Percentiles rank a stretch among this genome's conserved stretches.
Evolutionary conservation across 2,113 vertebrate genomes (phyloP).

Genomic region (Epinephelus fuscoguttatus): DNA sequence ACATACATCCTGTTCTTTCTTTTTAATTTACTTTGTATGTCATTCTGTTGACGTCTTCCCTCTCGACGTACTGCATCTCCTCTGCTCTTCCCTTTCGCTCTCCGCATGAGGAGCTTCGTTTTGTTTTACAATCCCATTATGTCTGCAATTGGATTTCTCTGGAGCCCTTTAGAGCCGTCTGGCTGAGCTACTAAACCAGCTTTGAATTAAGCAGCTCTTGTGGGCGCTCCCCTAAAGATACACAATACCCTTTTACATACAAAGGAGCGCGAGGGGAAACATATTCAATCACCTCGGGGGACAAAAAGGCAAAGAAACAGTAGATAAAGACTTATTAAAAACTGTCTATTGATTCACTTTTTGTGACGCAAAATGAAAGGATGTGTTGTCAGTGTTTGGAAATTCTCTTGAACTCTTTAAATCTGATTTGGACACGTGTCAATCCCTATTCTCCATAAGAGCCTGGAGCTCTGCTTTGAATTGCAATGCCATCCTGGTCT

Average conservation of each 20-base stretch:
- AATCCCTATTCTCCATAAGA: conserved; percentile 39
- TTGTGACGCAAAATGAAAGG: neutral
- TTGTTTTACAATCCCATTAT: conserved; percentile 83
- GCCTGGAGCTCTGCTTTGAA: conserved; percentile 44
- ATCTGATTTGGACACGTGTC: conserved; percentile 48
- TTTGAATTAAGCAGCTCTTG: conserved; percentile 83
- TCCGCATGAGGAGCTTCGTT: conserved; percentile 59
- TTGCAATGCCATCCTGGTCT: conserved; percentile 21
- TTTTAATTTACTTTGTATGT: conserved; percentile 16
- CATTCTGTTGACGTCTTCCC: conserved; percentile 15
- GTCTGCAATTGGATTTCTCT: conserved; percentile 83
- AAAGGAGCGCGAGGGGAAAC: conserved; percentile 17
- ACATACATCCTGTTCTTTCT: conserved; percentile 6
- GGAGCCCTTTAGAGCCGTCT: conserved; percentile 81
- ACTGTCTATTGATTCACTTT: neutral
- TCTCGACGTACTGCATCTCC: conserved; percentile 19
- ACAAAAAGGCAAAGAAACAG: neutral
- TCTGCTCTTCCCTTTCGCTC: conserved; percentile 42
- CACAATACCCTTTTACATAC: conserved; percentile 58
- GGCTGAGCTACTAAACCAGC: conserved; percentile 84
- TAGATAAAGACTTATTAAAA: neutral
- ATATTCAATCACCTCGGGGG: neutral
- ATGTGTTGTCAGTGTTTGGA: neutral
- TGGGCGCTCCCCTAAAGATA: conserved; percentile 62
- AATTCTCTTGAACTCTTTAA: conserved; percentile 10